phyloP scores from a whole-genome alignment of 2,113 vertebrate species.

The Scophthalmus maximus region DNA sequence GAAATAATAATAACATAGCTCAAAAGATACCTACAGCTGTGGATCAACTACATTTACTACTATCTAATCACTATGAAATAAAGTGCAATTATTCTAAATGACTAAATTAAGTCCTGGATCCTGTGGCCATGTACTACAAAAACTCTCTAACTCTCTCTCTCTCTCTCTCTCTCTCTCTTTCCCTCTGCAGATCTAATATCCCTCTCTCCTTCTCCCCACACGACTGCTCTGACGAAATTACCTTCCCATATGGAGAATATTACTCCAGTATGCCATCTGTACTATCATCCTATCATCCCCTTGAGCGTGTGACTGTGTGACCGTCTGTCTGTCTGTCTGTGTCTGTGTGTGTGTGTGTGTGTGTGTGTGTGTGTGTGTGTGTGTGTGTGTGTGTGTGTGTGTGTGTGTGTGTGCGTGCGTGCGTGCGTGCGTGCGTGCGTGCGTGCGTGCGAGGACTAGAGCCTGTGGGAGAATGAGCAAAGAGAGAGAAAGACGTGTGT shows the following conservation, averaged over 20 bases:
- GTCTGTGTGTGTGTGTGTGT: slow-evolving; percentile 31
- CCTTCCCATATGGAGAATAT: slow-evolving; percentile 79
- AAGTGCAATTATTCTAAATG: slow-evolving; percentile 8
- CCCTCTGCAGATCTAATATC: slow-evolving; percentile 57
- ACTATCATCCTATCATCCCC: slow-evolving; percentile 73
- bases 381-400: slow-evolving; percentile 44
- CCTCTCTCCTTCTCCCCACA: slow-evolving; percentile 54
- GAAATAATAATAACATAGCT: background rate
- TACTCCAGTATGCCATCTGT: slow-evolving; percentile 78
- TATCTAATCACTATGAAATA: background rate
- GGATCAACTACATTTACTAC: background rate
- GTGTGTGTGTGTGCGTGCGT: slow-evolving; percentile 29
- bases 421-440: slow-evolving; percentile 28
- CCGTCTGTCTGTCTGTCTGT: slow-evolving; percentile 32
- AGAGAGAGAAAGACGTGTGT: slow-evolving; percentile 15
- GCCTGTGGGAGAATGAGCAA: slow-evolving; percentile 62
- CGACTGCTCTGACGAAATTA: slow-evolving; percentile 71
- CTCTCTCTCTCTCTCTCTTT: slow-evolving; percentile 49
- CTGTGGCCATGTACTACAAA: slow-evolving; percentile 32
- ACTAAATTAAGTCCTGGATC: slow-evolving; percentile 28
- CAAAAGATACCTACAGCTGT: background rate
- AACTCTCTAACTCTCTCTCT: slow-evolving; percentile 31
- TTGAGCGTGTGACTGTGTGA: slow-evolving; percentile 50
- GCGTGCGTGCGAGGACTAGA: slow-evolving; percentile 45
- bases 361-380: slow-evolving; percentile 36